A percentile compares a stretch with the other conserved stretches of the same genome.
Evolutionary conservation across 2,888 invertebrate species (phyloP).

Genomic region (Synanthedon vespiformis): DNA sequence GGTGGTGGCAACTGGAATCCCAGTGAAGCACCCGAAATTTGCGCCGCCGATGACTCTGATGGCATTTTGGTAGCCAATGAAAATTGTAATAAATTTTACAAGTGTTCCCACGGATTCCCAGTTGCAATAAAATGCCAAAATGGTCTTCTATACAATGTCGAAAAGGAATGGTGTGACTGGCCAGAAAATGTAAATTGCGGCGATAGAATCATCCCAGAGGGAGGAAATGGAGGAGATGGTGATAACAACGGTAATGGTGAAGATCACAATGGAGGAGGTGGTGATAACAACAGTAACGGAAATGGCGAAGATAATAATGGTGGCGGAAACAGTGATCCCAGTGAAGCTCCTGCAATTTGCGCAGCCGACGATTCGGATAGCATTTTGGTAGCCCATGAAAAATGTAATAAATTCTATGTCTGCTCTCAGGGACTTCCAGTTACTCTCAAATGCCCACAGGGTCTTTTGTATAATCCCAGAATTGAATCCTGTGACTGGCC

Average conservation of each 20-base stretch:
- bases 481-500: conserved; percentile 22
- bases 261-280: conserved; percentile 5
- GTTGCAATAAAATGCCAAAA: conserved; percentile 17
- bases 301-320: conserved; percentile 2
- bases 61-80: too few species aligned
- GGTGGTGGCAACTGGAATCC: conserved; percentile 15
- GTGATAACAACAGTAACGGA: conserved; percentile 1
- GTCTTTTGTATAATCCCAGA: conserved; percentile 19
- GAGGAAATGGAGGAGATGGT: conserved; percentile 1
- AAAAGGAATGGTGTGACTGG: conserved; percentile 26
- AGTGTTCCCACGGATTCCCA: conserved; percentile 20
- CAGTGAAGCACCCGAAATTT: conserved; percentile 20
- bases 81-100: too few species aligned
- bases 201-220: conserved; percentile 14
- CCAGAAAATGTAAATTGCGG: conserved; percentile 26
- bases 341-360: conserved; percentile 21
- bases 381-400: conserved; percentile 21
- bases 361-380: conserved; percentile 16
- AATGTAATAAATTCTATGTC: conserved; percentile 27
- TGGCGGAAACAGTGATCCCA: conserved; percentile 16
- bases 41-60: too few species aligned
- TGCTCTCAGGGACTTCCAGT: conserved; percentile 19
- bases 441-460: conserved; percentile 11
- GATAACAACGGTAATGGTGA: conserved; percentile 3
- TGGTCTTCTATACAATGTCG: conserved; percentile 21